Conservation (phyloP, 2,888 invertebrate species). For the Ariolimax columbianus region DNA sequence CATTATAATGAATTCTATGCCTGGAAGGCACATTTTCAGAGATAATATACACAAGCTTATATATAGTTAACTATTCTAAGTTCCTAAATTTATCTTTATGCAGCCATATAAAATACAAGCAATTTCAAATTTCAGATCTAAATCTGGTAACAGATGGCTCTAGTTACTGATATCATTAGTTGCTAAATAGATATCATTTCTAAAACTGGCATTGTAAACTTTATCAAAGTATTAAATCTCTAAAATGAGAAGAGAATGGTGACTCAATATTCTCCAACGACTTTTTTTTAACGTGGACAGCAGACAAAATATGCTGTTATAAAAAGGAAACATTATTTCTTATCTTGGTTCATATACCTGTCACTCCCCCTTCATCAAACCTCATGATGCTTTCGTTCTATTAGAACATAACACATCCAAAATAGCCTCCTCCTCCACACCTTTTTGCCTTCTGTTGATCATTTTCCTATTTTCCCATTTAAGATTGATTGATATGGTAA, state of each 20-base stretch:
- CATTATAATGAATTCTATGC: neutral
- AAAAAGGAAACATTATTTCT: neutral
- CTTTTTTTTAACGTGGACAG: neutral
- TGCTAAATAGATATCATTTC: neutral
- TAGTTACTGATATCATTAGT: neutral
- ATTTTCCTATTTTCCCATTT: neutral
- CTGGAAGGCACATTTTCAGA: slow-evolving; percentile 6
- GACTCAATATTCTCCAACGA: neutral
- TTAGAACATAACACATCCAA: neutral
- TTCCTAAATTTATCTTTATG: neutral
- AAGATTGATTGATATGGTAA: neutral
- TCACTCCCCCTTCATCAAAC: neutral
- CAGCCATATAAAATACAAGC: neutral
- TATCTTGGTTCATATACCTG: neutral
- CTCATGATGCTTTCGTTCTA: neutral
- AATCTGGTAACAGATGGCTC: neutral
- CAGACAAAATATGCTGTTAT: no score
- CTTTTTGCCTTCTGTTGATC: neutral
- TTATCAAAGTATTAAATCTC: neutral
- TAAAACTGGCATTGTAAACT: neutral
- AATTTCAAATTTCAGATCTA: neutral
- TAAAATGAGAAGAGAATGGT: neutral
- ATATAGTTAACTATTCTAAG: neutral
- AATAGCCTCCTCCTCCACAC: neutral
- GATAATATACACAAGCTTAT: neutral